Conservation (phyloP, 2,113 vertebrate species). For the Forbesichthys agassizii region DNA sequence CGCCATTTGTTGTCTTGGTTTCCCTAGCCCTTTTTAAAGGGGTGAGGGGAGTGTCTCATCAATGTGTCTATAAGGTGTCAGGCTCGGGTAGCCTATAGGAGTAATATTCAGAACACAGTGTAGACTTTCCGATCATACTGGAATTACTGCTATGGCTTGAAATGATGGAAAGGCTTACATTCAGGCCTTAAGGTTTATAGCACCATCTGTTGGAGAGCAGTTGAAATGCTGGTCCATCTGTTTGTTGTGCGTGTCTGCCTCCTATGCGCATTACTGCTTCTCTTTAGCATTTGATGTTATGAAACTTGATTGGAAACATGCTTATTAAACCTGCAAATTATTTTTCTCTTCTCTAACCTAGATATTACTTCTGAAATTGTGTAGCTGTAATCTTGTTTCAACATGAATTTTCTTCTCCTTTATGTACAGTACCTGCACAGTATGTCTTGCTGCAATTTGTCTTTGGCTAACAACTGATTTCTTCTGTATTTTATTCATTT, state of each 20-base stretch:
- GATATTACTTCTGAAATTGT: too few species aligned
- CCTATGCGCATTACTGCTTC: neutral
- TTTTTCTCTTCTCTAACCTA: too few species aligned
- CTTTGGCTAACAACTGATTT: neutral
- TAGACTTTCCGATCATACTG: conserved; percentile 23
- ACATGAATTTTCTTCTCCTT: too few species aligned
- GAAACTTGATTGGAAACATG: too few species aligned
- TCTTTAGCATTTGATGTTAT: too few species aligned
- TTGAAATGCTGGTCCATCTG: conserved; percentile 25
- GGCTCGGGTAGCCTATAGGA: too few species aligned
- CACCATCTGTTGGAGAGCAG: conserved; percentile 68
- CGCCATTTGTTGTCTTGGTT: neutral
- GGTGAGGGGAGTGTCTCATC: too few species aligned
- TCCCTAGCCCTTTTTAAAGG: conserved; percentile 22
- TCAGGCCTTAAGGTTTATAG: conserved; percentile 53
- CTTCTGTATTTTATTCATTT: neutral
- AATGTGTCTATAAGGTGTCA: too few species aligned
- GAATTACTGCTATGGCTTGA: conserved; percentile 24
- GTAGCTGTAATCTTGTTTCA: too few species aligned
- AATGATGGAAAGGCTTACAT: conserved; percentile 18
- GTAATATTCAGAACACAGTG: too few species aligned
- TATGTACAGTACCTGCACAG: too few species aligned
- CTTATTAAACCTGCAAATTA: too few species aligned
- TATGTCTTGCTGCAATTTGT: neutral
- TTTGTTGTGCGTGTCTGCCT: neutral